phyloP scores from a whole-genome alignment of 1,140 invertebrate genomes.

The Goniozus legneri region DNA sequence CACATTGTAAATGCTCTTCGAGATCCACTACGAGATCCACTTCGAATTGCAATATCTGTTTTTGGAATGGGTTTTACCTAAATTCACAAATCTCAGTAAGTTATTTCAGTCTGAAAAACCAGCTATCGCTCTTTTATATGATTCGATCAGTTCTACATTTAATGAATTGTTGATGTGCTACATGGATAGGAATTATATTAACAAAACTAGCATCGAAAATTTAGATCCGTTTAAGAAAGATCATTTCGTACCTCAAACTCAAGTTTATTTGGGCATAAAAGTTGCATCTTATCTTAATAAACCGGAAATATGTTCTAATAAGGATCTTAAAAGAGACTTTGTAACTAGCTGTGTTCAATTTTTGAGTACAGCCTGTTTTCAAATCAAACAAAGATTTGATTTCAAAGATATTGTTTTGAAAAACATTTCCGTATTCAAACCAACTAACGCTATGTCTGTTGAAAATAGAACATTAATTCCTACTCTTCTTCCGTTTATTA shows the following conservation, averaged over 20 bases:
- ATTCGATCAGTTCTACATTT: conserved; percentile 13
- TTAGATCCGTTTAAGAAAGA: conserved; percentile 15
- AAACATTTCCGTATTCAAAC: conserved; percentile 9
- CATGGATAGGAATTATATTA: conserved; percentile 12
- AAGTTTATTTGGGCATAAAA: conserved; percentile 17
- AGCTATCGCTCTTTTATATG: conserved; percentile 7
- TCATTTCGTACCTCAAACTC: conserved; percentile 10
- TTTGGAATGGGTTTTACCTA: conserved; percentile 23
- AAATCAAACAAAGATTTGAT: conserved; percentile 17
- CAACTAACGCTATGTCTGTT: conserved; percentile 8
- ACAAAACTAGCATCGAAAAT: conserved; percentile 8
- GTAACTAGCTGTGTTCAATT: conserved; percentile 10
- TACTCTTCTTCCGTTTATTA: conserved; percentile 13
- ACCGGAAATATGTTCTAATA: conserved; percentile 14
- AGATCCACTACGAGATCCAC: conserved; percentile 18
- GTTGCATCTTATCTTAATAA: conserved; percentile 10
- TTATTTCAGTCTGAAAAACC: conserved; percentile 17
- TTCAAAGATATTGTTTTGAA: conserved; percentile 13
- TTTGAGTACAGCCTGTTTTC: conserved; percentile 5
- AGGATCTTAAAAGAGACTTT: conserved; percentile 17
- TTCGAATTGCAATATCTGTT: conserved; percentile 22
- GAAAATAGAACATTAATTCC: conserved; percentile 9
- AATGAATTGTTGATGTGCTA: conserved; percentile 13
- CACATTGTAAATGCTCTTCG: conserved; percentile 17
- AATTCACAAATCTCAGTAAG: conserved; percentile 24